These are phyloP conservation scores for Myopa tessellatipennis DNA, from an alignment of 2,888 invertebrate genomes.

Conservation along the genomic window DNA sequence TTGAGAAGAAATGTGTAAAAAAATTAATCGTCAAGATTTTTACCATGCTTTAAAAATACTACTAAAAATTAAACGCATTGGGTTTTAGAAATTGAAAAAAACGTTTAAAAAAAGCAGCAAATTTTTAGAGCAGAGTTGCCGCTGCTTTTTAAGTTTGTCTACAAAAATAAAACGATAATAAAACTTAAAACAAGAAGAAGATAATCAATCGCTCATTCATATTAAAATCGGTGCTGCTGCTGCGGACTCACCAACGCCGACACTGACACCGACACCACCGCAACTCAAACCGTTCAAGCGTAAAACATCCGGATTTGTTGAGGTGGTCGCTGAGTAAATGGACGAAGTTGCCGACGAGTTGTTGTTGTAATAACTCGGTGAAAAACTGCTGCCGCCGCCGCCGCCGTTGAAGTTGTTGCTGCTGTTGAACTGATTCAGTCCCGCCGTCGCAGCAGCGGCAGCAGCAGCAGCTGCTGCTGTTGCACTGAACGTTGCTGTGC, in stretches of 20 bases:
- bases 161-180: constrained; percentile 39
- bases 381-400: constrained; percentile 48
- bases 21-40: neutral
- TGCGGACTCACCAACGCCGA: constrained; percentile 69
- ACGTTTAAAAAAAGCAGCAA: constrained; percentile 27
- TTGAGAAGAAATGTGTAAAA: neutral
- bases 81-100: constrained; percentile 11
- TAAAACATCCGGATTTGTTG: constrained; percentile 52
- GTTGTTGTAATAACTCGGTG: constrained; percentile 37
- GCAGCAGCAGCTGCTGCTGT: constrained; percentile 43
- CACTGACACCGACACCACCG: constrained; percentile 59
- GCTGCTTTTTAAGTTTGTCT: constrained; percentile 20
- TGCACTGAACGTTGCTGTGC: constrained; percentile 52
- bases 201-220: constrained; percentile 36
- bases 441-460: neutral
- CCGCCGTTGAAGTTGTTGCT: constrained; percentile 39
- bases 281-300: constrained; percentile 68
- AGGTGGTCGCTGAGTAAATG: constrained; percentile 54
- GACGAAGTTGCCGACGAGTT: constrained; percentile 57
- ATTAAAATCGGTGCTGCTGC: constrained; percentile 66
- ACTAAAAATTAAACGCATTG: constrained; percentile 11
- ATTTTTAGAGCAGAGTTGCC: neutral
- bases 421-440: constrained; percentile 10
- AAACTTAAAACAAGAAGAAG: constrained; percentile 2
- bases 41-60: constrained; percentile 37